phyloP scores from a whole-genome alignment of 2,888 invertebrate genomes.

The Coelinius sp. region DNA sequence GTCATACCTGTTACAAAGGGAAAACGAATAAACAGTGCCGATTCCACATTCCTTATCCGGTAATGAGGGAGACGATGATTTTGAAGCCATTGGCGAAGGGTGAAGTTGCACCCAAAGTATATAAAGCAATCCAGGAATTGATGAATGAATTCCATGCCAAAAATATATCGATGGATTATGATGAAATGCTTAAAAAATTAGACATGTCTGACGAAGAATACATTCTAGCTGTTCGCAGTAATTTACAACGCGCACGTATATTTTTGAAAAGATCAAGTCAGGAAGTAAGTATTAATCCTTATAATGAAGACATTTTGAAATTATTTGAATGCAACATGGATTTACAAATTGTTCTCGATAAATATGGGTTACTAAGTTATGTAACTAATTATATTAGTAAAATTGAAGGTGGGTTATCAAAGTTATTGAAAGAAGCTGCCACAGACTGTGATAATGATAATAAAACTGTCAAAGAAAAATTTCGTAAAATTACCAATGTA shows the following conservation, averaged over 20 bases:
- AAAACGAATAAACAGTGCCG: conserved; percentile 50
- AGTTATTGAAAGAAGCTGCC: too few relatives aligned
- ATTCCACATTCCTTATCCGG: conserved; percentile 54
- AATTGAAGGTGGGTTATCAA: conserved; percentile 43
- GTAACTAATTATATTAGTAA: conserved; percentile 46
- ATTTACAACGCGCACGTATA: conserved; percentile 38
- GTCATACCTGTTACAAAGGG: too few relatives aligned
- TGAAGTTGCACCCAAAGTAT: conserved; percentile 26
- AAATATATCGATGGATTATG: conserved; percentile 22
- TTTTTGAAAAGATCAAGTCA: conserved; percentile 46
- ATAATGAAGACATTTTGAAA: conserved; percentile 48
- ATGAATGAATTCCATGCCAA: too few relatives aligned
- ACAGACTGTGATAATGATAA: conserved; percentile 39
- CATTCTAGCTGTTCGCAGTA: conserved; percentile 42
- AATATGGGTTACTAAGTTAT: conserved; percentile 45
- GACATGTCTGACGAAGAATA: conserved; percentile 42
- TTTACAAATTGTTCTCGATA: conserved; percentile 47
- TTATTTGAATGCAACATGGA: conserved; percentile 52
- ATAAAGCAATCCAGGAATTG: too few relatives aligned
- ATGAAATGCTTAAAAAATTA: conserved; percentile 34
- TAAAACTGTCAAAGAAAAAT: conserved; percentile 39
- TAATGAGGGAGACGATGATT: conserved; percentile 48
- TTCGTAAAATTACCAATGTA: conserved; percentile 19
- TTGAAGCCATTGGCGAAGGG: conserved; percentile 45
- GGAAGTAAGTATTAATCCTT: conserved; percentile 44